phyloP scores from a whole-genome alignment of 2,113 vertebrate species.

The Silurus asotus region DNA sequence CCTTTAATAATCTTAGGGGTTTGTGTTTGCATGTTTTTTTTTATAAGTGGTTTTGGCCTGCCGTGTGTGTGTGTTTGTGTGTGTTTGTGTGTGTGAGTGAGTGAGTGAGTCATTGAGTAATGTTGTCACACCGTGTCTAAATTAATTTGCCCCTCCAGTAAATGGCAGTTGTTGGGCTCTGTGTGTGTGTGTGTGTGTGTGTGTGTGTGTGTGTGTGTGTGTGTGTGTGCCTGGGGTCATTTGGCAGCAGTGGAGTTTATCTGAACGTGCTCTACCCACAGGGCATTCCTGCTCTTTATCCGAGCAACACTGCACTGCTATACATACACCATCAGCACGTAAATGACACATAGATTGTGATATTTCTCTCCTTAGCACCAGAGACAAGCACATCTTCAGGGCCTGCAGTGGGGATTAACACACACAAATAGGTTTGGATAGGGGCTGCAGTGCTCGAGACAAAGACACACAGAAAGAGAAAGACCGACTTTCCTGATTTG shows the following conservation, averaged over 20 bases:
- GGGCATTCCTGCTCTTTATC: constrained; percentile 47
- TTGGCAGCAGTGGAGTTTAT: constrained; percentile 39
- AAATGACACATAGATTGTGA: constrained; percentile 41
- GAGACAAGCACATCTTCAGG: constrained; percentile 26
- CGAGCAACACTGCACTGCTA: constrained; percentile 12
- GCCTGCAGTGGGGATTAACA: constrained; percentile 24
- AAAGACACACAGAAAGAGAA: constrained; percentile 4
- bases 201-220: constrained; percentile 7
- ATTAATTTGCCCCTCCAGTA: constrained; percentile 3
- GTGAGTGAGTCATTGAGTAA: constrained; percentile 11
- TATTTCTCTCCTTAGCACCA: constrained; percentile 28
- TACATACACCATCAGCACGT: constrained; percentile 34
- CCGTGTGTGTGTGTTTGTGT: constrained; percentile 5
- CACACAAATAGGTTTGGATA: constrained; percentile 24
- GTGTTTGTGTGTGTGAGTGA: constrained; percentile 2
- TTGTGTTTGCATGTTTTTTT: constrained; percentile 2
- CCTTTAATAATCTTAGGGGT: background rate
- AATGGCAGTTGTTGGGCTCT: background rate
- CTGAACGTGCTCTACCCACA: constrained; percentile 34
- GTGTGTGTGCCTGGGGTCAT: constrained; percentile 26
- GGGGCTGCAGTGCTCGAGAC: background rate
- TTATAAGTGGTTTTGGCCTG: background rate
- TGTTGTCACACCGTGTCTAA: background rate
- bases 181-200: background rate
- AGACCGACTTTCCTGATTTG: background rate